Evolutionary conservation across 2,888 invertebrate species (phyloP), one percentile per base, ranked within the genome.

Genomic region (Volucella bombylans): DNA sequence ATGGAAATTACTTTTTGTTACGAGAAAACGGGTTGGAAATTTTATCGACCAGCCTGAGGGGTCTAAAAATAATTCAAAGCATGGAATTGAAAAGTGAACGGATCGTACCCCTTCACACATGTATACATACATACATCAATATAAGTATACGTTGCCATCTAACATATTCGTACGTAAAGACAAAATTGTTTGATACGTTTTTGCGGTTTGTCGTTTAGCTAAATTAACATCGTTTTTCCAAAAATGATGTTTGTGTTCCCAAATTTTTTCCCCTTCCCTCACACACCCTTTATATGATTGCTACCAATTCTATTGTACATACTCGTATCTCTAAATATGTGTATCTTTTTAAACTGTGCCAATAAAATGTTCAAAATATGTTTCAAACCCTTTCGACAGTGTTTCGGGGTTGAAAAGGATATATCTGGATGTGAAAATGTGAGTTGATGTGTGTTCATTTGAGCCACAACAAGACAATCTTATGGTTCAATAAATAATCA

Each of bases 401-500:
- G 31, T 31, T 31, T 31, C 31, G 31, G 31, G 31, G 31, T 6
- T 31, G 31, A 31, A 6, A 31, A 31, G 38, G 65, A 31, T 23
- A 23, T 41, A 12, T 11, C 9, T 0, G 4, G 9, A 41, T 14
- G 23, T 52, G 11, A 11, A 4, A 6, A 43, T 62, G 23, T 18
- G 23, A 15, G 6, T 31, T 31, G 6, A 31, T 62, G 55, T 45
- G 54, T 49, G 54, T 64, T 55, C 50, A 50, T 62, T 55, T 68
- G 14, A 55, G 14, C 61, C 41, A 50, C 54, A 69, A 72, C 77
- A 72, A 67, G 81, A 31, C 65, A 77, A 77, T 47, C 47, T 57
- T 68, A 78, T 78, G 68, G 82, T 62, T 57, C 72, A 82, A 78
- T 82, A 73, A 73, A 82, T 78, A 82, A 82, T 77, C 55, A 52